These are phyloP conservation scores for Calephelis perditalis DNA, from an alignment of 2,888 invertebrate species.

Conservation along the genomic window DNA sequence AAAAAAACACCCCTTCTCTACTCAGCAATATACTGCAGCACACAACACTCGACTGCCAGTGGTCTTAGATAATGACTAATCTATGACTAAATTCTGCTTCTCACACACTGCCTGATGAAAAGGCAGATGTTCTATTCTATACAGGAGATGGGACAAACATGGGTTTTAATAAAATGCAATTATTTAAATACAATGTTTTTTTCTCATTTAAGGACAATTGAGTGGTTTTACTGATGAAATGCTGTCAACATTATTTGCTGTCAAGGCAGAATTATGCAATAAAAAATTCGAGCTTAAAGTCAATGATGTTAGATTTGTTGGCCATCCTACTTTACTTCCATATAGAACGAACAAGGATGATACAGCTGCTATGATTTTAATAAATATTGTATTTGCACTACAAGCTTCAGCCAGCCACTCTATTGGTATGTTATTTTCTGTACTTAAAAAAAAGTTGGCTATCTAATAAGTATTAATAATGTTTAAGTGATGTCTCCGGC, in stretches of 20 bases:
- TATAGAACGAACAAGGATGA: conserved; percentile 82
- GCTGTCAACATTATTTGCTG: conserved; percentile 92
- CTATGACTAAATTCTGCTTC: too few relatives aligned
- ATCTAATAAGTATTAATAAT: too few relatives aligned
- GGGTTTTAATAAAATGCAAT: too few relatives aligned
- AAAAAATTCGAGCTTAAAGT: conserved; percentile 96
- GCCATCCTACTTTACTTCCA: conserved; percentile 91
- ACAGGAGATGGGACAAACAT: too few relatives aligned
- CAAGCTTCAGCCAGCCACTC: conserved; percentile 95
- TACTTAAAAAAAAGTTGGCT: too few relatives aligned
- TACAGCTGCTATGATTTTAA: conserved; percentile 85
- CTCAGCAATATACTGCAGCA: too few relatives aligned
- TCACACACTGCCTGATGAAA: too few relatives aligned
- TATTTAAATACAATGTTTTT: background rate
- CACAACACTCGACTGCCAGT: too few relatives aligned
- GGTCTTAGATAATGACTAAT: too few relatives aligned
- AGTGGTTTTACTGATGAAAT: conserved; percentile 91
- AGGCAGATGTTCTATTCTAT: too few relatives aligned
- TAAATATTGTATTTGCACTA: conserved; percentile 93
- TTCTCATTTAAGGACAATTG: conserved; percentile 67
- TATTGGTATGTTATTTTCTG: conserved; percentile 75
- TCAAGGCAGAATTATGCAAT: conserved; percentile 92
- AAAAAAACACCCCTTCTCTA: too few relatives aligned
- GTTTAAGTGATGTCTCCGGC: too few relatives aligned
- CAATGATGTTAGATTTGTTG: conserved; percentile 96